A percentile compares a stretch with the other conserved stretches of the same genome.
phyloP scores from a whole-genome alignment of 64 coral and sea anemone species.

The Anthopleura sola region DNA sequence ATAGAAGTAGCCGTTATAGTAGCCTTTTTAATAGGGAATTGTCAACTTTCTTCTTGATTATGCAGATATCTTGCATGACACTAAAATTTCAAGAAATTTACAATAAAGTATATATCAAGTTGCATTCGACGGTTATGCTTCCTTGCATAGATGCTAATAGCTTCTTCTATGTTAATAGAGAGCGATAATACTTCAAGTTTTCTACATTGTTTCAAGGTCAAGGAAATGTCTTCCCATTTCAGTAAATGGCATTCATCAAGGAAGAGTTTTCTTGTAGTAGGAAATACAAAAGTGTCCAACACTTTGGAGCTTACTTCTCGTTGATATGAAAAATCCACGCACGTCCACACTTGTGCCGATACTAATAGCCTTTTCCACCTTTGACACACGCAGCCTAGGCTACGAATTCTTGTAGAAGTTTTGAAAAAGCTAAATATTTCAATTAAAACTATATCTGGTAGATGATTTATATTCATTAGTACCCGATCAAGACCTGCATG shows the following conservation, averaged over 20 bases:
- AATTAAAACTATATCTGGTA: slow-evolving; percentile 5
- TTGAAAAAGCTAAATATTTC: slow-evolving; percentile 18
- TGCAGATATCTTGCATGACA: background rate
- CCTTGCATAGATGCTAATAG: background rate
- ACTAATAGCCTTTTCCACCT: slow-evolving; percentile 3
- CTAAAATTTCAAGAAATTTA: too few species aligned
- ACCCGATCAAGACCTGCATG: too few species aligned
- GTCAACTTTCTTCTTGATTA: background rate
- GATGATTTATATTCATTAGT: slow-evolving; percentile 21
- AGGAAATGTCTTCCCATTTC: slow-evolving; percentile 18
- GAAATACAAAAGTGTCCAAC: slow-evolving; percentile 13
- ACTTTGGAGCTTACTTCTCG: slow-evolving; percentile 15
- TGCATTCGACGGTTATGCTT: slow-evolving; percentile 9
- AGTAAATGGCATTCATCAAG: slow-evolving; percentile 11
- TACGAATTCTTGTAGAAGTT: background rate
- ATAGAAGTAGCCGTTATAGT: too few species aligned
- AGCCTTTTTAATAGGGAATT: too few species aligned
- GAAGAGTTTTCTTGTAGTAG: slow-evolving; percentile 21
- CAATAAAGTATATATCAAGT: background rate
- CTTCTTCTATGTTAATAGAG: slow-evolving; percentile 12
- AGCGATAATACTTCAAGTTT: slow-evolving; percentile 27
- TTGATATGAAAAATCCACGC: slow-evolving; percentile 23
- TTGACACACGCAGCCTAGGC: background rate
- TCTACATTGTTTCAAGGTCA: slow-evolving; percentile 28
- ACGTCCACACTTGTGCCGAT: slow-evolving; percentile 20